Evolutionary conservation across 2,113 vertebrate species (phyloP).

Genomic region (Pangasianodon hypophthalmus): DNA sequence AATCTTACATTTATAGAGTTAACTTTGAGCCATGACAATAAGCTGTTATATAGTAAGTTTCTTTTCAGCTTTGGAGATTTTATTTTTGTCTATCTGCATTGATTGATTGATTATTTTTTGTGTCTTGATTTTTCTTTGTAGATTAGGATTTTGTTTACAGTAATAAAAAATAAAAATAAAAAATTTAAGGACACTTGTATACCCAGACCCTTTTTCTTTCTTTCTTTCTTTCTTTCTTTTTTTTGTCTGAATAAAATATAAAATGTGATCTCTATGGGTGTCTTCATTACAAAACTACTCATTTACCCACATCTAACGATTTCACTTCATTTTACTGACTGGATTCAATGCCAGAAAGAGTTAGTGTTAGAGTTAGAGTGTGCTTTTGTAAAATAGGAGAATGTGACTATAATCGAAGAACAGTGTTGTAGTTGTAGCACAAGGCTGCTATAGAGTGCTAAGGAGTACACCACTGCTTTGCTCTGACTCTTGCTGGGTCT

Average conservation of each 20-base stretch:
- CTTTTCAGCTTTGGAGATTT: conserved; percentile 63
- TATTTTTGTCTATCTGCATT: conserved; percentile 70
- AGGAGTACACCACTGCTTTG: neutral
- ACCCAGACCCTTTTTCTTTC: conserved; percentile 43
- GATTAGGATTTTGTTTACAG: conserved; percentile 58
- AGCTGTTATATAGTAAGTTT: conserved; percentile 62
- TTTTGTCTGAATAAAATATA: conserved; percentile 52
- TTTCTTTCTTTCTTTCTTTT: conserved; percentile 33
- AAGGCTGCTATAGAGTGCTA: neutral
- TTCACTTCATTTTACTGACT: neutral
- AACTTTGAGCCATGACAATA: conserved; percentile 61
- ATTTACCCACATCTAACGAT: neutral
- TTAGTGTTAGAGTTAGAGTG: neutral
- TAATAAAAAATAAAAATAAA: conserved; percentile 31
- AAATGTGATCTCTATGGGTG: conserved; percentile 33
- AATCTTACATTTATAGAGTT: conserved; percentile 60
- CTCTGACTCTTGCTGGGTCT: no score
- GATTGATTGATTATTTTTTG: conserved; percentile 52
- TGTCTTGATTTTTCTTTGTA: conserved; percentile 52
- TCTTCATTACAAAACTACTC: neutral
- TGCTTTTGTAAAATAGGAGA: neutral
- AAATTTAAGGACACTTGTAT: conserved; percentile 56
- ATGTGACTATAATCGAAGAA: neutral
- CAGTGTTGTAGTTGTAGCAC: no score
- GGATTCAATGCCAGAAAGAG: neutral